Percentiles rank a stretch among this genome's conserved stretches.
Conservation (phyloP, 1,140 invertebrate genomes). For the Drosophila suzukii region DNA sequence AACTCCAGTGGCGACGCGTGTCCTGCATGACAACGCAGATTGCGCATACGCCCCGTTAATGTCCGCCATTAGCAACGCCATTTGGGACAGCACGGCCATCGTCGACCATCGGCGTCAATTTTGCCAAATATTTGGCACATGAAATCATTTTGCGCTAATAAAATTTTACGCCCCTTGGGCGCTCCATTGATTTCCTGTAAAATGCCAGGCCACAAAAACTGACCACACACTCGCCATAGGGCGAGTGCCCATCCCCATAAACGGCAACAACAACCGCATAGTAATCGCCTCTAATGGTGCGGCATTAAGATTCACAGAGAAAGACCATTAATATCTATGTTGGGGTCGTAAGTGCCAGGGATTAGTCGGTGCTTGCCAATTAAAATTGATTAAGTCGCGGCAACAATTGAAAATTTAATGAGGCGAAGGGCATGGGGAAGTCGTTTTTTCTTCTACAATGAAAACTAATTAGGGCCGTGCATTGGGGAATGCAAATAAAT, state of each 20-base stretch:
- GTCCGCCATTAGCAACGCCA: slow-evolving; percentile 69
- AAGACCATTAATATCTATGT: slow-evolving; percentile 44
- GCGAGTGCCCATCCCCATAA: neutral
- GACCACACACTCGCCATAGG: slow-evolving; percentile 35
- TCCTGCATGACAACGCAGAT: slow-evolving; percentile 66
- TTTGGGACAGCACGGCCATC: slow-evolving; percentile 52
- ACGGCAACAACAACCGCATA: slow-evolving; percentile 26
- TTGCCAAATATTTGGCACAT: slow-evolving; percentile 81
- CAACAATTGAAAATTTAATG: slow-evolving; percentile 45
- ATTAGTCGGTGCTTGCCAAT: slow-evolving; percentile 25
- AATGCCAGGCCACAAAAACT: slow-evolving; percentile 57
- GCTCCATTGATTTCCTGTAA: slow-evolving; percentile 78
- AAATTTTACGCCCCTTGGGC: slow-evolving; percentile 59
- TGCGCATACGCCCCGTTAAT: slow-evolving; percentile 77
- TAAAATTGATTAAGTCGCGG: slow-evolving; percentile 45
- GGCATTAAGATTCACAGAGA: slow-evolving; percentile 44
- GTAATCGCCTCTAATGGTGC: slow-evolving; percentile 36
- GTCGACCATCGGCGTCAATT: slow-evolving; percentile 49
- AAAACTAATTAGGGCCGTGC: slow-evolving; percentile 11
- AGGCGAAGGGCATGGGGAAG: neutral
- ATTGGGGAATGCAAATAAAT: neutral
- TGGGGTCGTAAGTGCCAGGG: slow-evolving; percentile 9
- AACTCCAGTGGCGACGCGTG: slow-evolving; percentile 49
- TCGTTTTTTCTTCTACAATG: neutral
- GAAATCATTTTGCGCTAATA: slow-evolving; percentile 81